Evolutionary conservation across 2,113 vertebrate genomes (phyloP).

Genomic region (Syrrhaptes paradoxus): DNA sequence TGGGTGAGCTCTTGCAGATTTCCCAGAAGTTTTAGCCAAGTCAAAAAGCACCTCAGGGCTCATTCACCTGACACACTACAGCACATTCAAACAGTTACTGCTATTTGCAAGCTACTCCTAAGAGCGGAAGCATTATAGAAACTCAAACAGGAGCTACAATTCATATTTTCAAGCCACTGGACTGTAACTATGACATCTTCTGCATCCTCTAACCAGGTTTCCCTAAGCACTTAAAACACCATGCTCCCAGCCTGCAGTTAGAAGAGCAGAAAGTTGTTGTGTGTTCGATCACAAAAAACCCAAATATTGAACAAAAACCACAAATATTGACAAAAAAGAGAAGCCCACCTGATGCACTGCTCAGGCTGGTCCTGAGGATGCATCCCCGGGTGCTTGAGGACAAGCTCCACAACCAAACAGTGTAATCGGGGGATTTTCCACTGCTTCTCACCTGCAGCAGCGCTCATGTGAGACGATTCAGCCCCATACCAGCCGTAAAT

Average conservation of each 20-base stretch:
- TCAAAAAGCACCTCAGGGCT: neutral
- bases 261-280: neutral
- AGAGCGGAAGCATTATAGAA: neutral
- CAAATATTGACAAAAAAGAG: neutral
- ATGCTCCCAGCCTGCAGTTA: neutral
- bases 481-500: neutral
- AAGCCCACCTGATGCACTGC: neutral
- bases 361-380: neutral
- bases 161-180: neutral
- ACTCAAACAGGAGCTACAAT: neutral
- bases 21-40: neutral
- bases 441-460: neutral
- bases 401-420: neutral
- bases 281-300: neutral
- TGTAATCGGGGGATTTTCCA: neutral
- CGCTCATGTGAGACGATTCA: accelerated
- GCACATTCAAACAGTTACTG: neutral
- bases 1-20: neutral
- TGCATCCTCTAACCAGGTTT: neutral
- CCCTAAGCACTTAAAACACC: neutral
- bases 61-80: neutral
- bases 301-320: neutral
- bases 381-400: neutral
- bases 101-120: neutral
- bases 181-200: neutral